Evolutionary conservation across 2,113 vertebrate genomes (phyloP).

Genomic region (Rhombomys opimus): DNA sequence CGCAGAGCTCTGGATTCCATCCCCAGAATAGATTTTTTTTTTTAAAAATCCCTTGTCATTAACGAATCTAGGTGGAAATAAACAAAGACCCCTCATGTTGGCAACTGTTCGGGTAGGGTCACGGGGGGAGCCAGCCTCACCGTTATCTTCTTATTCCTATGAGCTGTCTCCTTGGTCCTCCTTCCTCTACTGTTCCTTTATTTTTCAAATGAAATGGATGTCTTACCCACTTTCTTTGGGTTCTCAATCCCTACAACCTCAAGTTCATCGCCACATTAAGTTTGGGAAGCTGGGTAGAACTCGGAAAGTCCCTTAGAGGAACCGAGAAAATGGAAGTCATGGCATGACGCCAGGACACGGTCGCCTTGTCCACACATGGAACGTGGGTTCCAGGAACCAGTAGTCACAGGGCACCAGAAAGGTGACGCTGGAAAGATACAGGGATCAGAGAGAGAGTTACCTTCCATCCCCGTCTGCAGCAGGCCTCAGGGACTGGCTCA

Average conservation of each 20-base stretch:
- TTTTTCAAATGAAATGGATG: neutral
- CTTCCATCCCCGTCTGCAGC: neutral
- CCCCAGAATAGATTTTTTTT: neutral
- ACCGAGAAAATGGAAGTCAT: conserved; percentile 80
- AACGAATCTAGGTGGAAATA: neutral
- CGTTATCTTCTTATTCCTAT: neutral
- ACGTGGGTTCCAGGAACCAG: conserved; percentile 81
- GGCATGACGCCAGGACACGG: conserved; percentile 79
- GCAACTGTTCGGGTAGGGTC: neutral
- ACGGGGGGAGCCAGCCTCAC: no score
- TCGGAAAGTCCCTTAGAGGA: conserved; percentile 85
- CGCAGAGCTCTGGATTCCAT: neutral
- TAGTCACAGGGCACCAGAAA: neutral
- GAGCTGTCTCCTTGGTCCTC: neutral
- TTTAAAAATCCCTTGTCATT: neutral
- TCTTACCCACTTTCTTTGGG: fast-evolving
- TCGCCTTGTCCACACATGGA: conserved; percentile 71
- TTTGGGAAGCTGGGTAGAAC: conserved; percentile 56
- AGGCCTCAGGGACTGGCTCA: neutral
- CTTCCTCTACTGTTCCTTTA: neutral
- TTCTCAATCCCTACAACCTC: neutral
- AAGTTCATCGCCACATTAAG: conserved; percentile 7
- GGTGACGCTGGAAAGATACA: conserved; percentile 8
- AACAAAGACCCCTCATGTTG: neutral
- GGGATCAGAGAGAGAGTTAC: neutral